Evolutionary conservation across 2,797 vertebrate genomes (phyloP), one percentile per base, ranked within the genome.

Genomic region (Chelmon rostratus): DNA sequence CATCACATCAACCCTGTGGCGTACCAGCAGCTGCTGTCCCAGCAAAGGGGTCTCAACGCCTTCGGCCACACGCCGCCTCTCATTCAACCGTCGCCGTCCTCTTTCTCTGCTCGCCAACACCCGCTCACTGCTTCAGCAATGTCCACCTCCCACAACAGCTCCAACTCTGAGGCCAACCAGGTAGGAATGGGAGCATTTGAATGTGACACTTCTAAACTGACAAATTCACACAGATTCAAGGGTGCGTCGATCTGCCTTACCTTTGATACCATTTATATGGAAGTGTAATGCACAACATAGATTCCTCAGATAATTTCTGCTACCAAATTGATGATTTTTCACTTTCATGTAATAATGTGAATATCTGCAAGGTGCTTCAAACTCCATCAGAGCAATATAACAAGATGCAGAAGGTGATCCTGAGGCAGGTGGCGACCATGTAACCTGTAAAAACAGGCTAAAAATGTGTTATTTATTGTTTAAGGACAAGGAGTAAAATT

Each of bases 11-110:
- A 98, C 82, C 97, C 98, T 0, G 85, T 98, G 93, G 96, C 98
- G 0, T 99, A 99, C 90, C 98, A 99, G 94, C 98, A 99, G 93
- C 96, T 99, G 67, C 81, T 99, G 89, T 96, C 93, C 72, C 98
- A 99, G 91, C 98, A 99, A 91, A 94, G 97, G 71, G 93, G 96
- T 46, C 94, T 99, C 72, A 97, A 96, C 68, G 95, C 98, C 33
- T 99, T 99, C 0, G 97, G 98, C 71, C 98, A 98, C 92, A 97
- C 97, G 0, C 96, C 98, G 6, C 97, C 98, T 23, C 92, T 99
- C 78, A 94, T 99, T 50, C 98, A 98, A 69, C 96, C 96, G 0
- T 93, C 98, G 0, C 95, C 89, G 0, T 83, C 97, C 0, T 96
- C 97, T 1, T 97, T 97, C 78, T 93, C 96, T 7, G 83, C 94